Evolutionary conservation across 2,797 vertebrate species (phyloP), one percentile per base, ranked within the genome.

Genomic region (Malacoctenus gilli): DNA sequence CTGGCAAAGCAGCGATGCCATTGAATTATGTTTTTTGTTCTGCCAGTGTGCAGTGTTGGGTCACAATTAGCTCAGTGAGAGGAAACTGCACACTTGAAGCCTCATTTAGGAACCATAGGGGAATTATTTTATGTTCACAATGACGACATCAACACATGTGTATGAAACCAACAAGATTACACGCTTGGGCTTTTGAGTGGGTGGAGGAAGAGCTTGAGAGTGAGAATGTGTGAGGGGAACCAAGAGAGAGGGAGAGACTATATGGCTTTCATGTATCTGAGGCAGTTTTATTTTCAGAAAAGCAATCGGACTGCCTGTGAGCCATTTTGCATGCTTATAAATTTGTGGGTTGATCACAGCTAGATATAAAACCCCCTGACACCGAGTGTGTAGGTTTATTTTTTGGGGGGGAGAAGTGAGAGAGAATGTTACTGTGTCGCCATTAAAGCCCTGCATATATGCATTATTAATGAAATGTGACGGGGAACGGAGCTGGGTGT

Each of bases 71-170:
- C 47, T 36, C 38, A 30, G 41, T 0, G 39, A 79, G 44, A 53
- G 61, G 58, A 73, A 62, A 52, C 22, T 44, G 57, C 51, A 49
- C 41, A 58, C 38, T 63, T 20, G 20, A 58, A 68, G 54, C 47
- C 56, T 72, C 15, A 35, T 66, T 78, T 53, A 55, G 58, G 55
- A 82, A 80, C 58, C 71, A 72, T 44, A 62, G 61, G 80, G 69
- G 70, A 77, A 82, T 78, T 71, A 83, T 82, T 68, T 77, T 43
- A 66, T 68, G 69, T 75, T 87, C 80, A 83, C 85, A 73, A 79
- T 77, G 82, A 90, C 86, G 88, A 85, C 86, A 90, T 87, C 83
- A 82, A 84, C 88, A 89, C 79, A 76, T 84, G 85, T 89, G 83
- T 79, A 86, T 54, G 5, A 80, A 84, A 86, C 83, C 80, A 88